Evolutionary conservation across 2,797 vertebrate genomes (phyloP).

Genomic region (Sebastiscus albofasciatus): DNA sequence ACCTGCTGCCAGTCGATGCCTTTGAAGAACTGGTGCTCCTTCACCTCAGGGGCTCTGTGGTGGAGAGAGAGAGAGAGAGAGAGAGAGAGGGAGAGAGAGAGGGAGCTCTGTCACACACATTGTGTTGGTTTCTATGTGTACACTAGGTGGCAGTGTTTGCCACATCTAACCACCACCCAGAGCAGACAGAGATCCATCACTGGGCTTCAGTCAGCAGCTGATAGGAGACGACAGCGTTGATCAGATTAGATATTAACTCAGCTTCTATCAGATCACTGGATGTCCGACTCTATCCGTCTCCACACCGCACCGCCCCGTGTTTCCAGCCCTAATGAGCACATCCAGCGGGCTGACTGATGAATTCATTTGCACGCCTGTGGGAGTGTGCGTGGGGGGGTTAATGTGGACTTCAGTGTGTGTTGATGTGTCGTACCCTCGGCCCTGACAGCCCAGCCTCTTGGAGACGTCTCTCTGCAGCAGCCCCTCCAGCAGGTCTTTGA

Average conservation of each 20-base stretch:
- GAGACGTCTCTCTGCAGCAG: constrained; percentile 92
- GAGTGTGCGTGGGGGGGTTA: background rate
- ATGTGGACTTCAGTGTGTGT: background rate
- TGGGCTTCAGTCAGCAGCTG: background rate
- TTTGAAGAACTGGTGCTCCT: constrained; percentile 94
- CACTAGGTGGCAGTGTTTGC: constrained; percentile 48
- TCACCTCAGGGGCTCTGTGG: constrained; percentile 89
- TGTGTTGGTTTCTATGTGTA: background rate
- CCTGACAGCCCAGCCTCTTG: constrained; percentile 92
- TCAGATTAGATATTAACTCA: constrained; percentile 28
- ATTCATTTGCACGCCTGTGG: background rate
- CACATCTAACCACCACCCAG: background rate
- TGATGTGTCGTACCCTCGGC: constrained; percentile 83
- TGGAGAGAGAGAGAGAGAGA: background rate
- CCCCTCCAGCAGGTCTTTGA: constrained; percentile 93
- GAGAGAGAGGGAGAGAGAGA: too few relatives aligned
- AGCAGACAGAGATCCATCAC: constrained; percentile 26
- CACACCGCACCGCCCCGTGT: constrained; percentile 3
- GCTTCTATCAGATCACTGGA: background rate
- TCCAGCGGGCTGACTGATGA: constrained; percentile 15
- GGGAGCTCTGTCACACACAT: too few relatives aligned
- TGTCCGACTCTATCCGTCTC: background rate
- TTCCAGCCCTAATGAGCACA: constrained; percentile 14
- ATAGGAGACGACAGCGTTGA: constrained; percentile 1
- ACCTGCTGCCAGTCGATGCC: constrained; percentile 98